Conservation (phyloP, 2,113 vertebrate genomes). For the Phrynosoma blainvillii region DNA sequence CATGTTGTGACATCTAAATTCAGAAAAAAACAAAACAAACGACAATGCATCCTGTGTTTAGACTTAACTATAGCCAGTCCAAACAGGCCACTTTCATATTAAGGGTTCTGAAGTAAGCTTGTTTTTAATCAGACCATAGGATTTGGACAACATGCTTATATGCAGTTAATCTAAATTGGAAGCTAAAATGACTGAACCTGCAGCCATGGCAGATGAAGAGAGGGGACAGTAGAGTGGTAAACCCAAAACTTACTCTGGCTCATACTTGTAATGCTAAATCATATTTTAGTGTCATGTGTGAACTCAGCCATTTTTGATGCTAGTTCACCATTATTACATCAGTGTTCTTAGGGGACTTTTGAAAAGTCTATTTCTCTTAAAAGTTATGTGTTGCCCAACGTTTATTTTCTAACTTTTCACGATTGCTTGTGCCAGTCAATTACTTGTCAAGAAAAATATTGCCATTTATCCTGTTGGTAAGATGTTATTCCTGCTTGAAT, state of each 20-base stretch:
- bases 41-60: too few relatives aligned
- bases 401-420: not conserved
- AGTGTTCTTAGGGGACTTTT: too few relatives aligned
- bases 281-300: not conserved
- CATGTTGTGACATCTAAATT: too few relatives aligned
- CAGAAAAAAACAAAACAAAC: too few relatives aligned
- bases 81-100: too few relatives aligned
- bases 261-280: not conserved
- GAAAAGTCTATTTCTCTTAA: not conserved
- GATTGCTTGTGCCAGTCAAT: not conserved
- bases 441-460: conserved; percentile 19
- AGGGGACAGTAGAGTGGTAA: too few relatives aligned
- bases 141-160: too few relatives aligned
- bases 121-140: too few relatives aligned
- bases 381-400: not conserved
- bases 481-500: conserved; percentile 44
- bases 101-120: too few relatives aligned
- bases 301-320: not conserved
- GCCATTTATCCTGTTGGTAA: conserved; percentile 8
- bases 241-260: not conserved
- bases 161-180: too few relatives aligned
- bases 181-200: not conserved
- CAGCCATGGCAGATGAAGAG: not conserved
- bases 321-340: not conserved
- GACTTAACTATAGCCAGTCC: too few relatives aligned